phyloP scores from a whole-genome alignment of 2,888 invertebrate genomes.

The Ceramica pisi region DNA sequence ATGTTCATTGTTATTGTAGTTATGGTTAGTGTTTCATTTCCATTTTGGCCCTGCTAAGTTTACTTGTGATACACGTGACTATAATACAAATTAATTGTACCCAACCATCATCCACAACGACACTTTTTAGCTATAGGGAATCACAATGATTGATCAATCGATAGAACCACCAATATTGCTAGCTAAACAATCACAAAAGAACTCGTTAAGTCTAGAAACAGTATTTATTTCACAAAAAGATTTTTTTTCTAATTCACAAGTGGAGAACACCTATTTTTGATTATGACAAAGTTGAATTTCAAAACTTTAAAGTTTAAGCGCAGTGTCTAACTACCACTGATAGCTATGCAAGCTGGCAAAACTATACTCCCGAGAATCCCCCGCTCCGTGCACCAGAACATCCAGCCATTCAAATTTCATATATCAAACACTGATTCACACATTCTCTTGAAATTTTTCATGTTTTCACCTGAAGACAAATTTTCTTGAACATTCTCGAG shows the following conservation, averaged over 20 bases:
- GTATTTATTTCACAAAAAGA: background rate
- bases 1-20: conserved; percentile 6
- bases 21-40: background rate
- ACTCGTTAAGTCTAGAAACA: background rate
- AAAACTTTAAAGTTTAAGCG: background rate
- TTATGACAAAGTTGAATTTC: background rate
- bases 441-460: conserved; percentile 66
- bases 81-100: no score
- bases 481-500: conserved; percentile 65
- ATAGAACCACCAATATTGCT: no score
- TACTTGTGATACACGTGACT: no score
- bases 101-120: no score
- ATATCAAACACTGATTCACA: conserved; percentile 68
- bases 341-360: conserved; percentile 35
- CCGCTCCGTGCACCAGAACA: conserved; percentile 53
- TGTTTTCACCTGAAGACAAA: conserved; percentile 65
- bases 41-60: no score
- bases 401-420: conserved; percentile 72
- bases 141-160: no score
- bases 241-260: background rate
- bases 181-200: no score
- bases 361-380: conserved; percentile 35
- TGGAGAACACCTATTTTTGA: background rate
- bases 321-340: background rate
- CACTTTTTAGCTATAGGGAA: no score